These are phyloP conservation scores for Phyllostomus hastatus DNA, from an alignment of 2,113 vertebrate genomes.

Conservation along the genomic window DNA sequence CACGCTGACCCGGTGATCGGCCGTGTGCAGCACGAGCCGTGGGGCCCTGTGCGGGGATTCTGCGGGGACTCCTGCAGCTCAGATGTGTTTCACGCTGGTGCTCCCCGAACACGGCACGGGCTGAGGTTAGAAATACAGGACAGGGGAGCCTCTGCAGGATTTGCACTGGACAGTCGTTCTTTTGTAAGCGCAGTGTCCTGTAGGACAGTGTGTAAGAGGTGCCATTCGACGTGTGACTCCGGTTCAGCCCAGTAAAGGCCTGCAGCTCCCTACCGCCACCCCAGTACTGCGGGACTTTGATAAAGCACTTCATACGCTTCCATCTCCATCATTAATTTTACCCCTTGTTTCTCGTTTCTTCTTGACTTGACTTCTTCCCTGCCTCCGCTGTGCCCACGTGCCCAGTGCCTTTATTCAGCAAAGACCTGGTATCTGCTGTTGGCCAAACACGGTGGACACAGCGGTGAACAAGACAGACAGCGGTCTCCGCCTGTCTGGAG, in stretches of 20 bases:
- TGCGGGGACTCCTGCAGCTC: background rate
- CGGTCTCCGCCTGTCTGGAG: background rate
- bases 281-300: background rate
- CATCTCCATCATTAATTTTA: background rate
- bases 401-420: background rate
- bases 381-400: background rate
- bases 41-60: background rate
- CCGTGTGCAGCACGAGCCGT: rapidly evolving
- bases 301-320: background rate
- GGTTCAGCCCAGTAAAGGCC: background rate
- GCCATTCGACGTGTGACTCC: background rate
- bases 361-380: background rate
- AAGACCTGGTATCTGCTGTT: background rate
- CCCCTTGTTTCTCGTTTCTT: background rate
- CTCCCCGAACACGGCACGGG: background rate
- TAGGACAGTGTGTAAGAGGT: background rate
- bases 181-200: background rate
- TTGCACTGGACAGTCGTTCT: background rate
- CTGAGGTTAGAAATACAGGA: background rate
- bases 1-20: background rate
- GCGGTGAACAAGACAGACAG: background rate
- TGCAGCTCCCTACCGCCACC: background rate
- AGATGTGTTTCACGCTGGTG: background rate
- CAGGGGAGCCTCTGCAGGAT: background rate
- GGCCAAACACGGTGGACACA: too few relatives aligned